phyloP scores from a whole-genome alignment of 2,113 vertebrate genomes.

The Speoplatyrhinus poulsoni region DNA sequence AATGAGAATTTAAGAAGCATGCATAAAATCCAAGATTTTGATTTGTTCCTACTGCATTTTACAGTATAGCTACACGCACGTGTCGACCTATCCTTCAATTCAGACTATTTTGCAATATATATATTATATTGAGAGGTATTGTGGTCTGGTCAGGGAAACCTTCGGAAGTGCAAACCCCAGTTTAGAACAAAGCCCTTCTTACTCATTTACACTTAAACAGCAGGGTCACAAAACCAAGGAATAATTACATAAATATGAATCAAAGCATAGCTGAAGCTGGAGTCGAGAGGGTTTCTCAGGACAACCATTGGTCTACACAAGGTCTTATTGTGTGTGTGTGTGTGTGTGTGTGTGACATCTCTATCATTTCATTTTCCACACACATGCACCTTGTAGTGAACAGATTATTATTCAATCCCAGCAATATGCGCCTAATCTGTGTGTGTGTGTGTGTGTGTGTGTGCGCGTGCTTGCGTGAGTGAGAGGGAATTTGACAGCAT shows the following conservation, averaged over 20 bases:
- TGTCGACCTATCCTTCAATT: too few relatives aligned
- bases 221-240: too few relatives aligned
- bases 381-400: slow-evolving; percentile 34
- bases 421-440: slow-evolving; percentile 20
- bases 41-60: not conserved
- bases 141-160: slow-evolving; percentile 3
- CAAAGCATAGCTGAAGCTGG: slow-evolving; percentile 24
- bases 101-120: not conserved
- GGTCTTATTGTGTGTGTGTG: too few relatives aligned
- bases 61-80: too few relatives aligned
- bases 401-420: slow-evolving; percentile 22
- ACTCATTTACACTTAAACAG: too few relatives aligned
- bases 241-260: too few relatives aligned
- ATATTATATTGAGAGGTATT: not conserved
- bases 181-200: not conserved
- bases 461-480: slow-evolving; percentile 7
- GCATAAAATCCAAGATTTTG: too few relatives aligned
- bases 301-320: too few relatives aligned
- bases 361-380: not conserved
- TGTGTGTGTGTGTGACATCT: too few relatives aligned
- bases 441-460: not conserved
- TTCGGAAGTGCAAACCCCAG: not conserved
- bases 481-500: slow-evolving; percentile 1
- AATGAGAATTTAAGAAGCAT: not conserved
- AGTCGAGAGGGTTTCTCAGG: not conserved